These are phyloP conservation scores for Malachius bipustulatus DNA, from an alignment of 2,888 invertebrate genomes.

Conservation along the genomic window DNA sequence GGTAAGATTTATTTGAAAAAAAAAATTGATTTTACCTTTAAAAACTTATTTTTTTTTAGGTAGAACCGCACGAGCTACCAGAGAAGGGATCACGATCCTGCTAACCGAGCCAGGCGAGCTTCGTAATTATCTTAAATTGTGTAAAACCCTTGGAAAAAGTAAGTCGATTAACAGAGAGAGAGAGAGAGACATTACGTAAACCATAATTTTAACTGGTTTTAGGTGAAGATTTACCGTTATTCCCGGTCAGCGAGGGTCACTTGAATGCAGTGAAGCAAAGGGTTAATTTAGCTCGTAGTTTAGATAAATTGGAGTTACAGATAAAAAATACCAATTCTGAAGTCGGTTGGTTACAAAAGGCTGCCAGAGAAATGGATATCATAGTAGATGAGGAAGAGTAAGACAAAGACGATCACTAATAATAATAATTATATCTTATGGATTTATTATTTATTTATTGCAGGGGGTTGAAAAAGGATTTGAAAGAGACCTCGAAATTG, in stretches of 20 bases:
- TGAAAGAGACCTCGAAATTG: slow-evolving; percentile 20
- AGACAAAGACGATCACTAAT: slow-evolving; percentile 12
- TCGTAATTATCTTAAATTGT: slow-evolving; percentile 64
- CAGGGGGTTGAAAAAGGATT: slow-evolving; percentile 22
- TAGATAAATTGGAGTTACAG: slow-evolving; percentile 65
- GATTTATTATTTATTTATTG: slow-evolving; percentile 5
- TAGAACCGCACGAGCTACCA: slow-evolving; percentile 85
- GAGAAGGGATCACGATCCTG: slow-evolving; percentile 82
- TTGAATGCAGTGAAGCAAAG: slow-evolving; percentile 55
- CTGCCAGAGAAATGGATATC: slow-evolving; percentile 84
- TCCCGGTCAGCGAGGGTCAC: slow-evolving; percentile 60
- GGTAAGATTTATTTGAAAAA: too few relatives aligned
- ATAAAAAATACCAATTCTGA: slow-evolving; percentile 52
- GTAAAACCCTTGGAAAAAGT: slow-evolving; percentile 78
- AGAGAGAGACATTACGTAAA: too few relatives aligned
- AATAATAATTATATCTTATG: not conserved
- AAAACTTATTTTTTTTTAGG: too few relatives aligned
- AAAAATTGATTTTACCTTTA: too few relatives aligned
- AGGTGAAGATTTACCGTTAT: slow-evolving; percentile 74
- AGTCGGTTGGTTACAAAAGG: slow-evolving; percentile 66
- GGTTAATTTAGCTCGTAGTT: slow-evolving; percentile 63
- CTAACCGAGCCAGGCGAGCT: slow-evolving; percentile 84
- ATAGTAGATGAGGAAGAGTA: slow-evolving; percentile 63
- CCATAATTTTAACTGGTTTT: slow-evolving; percentile 29
- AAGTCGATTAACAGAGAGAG: too few relatives aligned